Base-by-base conservation (phyloP, 2,888 invertebrate genomes). In the Cataglyphis albicans region DNA sequence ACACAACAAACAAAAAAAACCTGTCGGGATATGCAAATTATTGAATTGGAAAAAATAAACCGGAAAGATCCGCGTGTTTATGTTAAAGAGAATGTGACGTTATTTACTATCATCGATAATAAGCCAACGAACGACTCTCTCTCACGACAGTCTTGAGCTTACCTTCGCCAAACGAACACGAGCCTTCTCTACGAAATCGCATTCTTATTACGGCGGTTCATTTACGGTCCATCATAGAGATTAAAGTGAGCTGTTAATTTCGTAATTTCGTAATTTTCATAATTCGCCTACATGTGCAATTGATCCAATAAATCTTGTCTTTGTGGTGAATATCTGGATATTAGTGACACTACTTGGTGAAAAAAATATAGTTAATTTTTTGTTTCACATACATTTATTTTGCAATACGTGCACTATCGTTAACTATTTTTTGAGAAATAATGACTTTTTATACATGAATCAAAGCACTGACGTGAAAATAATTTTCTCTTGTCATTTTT, bases 91-190 rank as follows among this genome's bases (percentile, higher is more conserved):
- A 55, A 0, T 44, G 44, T 78, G 78, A 80, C 78, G 78, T 80
- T 44, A 55, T n/a, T 76, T n/a, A 80, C 41, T 63, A 82, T 84
- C 82, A 84, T 85, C 75, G 70, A 64, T 73, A 86, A 85, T 83
- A 67, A 85, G 64, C 64, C 61, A 61, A 72, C 61, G 73, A 82
- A 35, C 76, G 68, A 84, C 88, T 84, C 88, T 89, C 88, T 86
- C 85, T 72, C 74, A 82, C 57, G 70, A 82, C 89, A 89, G 89
- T 89, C 84, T 85, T 52, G 67, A 70, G 65, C 61, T 75, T 78
- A 41, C 89, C 85, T 81, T 41, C 85, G 81, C 38, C 72, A 65
- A 57, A 78, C 70, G 65, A 75, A 74, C 85, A 89, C 86, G 80
- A 41, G 81, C 81, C 48, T 76, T 63, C 74, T 63, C 68, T 44